Conservation (phyloP, 2,888 invertebrate species). For the Drosophila fulvimacula region DNA sequence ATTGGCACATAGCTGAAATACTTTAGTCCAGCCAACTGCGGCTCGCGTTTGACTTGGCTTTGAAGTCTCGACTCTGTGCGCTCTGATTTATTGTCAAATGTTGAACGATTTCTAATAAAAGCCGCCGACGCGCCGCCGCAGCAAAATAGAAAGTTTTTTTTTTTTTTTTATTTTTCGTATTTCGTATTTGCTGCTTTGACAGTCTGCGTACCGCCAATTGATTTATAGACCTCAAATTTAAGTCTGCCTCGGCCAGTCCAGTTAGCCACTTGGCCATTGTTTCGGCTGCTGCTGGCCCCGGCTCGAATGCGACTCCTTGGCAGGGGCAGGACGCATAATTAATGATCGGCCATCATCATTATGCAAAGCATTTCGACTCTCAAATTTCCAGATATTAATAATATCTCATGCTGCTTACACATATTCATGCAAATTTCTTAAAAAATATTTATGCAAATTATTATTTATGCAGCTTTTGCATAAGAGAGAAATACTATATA, state of each 20-base stretch:
- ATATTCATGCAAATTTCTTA: background rate
- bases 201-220: constrained; percentile 68
- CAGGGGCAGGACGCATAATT: constrained; percentile 42
- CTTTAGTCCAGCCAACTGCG: constrained; percentile 13
- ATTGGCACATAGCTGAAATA: constrained; percentile 51
- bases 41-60: constrained; percentile 29
- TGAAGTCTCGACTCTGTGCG: constrained; percentile 49
- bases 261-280: constrained; percentile 43
- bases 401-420: background rate
- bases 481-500: background rate
- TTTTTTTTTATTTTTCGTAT: background rate
- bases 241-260: constrained; percentile 27
- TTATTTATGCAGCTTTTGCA: background rate
- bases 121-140: constrained; percentile 58
- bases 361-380: constrained; percentile 40
- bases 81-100: constrained; percentile 69
- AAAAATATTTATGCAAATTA: background rate
- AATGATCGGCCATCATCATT: constrained; percentile 54
- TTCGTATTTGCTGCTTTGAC: constrained; percentile 50
- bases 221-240: constrained; percentile 57
- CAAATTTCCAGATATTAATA: constrained; percentile 39
- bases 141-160: constrained; percentile 67
- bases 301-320: constrained; percentile 24
- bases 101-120: constrained; percentile 58
- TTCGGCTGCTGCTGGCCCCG: background rate